Evolutionary conservation across 2,797 vertebrate genomes (phyloP).

Genomic region (Anguilla obscura): DNA sequence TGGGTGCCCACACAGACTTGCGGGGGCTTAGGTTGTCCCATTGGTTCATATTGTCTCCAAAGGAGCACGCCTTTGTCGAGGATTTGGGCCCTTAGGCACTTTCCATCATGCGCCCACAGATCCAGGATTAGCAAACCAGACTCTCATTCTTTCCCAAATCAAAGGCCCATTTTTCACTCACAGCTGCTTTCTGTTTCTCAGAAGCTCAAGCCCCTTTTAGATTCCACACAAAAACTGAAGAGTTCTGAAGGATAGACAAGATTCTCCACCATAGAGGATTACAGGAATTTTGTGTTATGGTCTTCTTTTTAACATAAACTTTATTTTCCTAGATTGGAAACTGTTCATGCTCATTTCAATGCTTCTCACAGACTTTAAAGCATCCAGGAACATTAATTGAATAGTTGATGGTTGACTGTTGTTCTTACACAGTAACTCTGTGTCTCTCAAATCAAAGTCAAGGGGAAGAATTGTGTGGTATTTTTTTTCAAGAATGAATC

Average conservation of each 20-base stretch:
- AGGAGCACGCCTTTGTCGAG: not conserved
- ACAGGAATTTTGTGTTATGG: not conserved
- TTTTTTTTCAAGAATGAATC: not conserved
- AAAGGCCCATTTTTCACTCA: not conserved
- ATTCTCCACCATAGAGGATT: not conserved
- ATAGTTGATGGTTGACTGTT: not conserved
- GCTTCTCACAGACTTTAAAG: not conserved
- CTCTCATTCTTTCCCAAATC: not conserved
- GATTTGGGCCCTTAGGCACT: not conserved
- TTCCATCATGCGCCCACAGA: not conserved
- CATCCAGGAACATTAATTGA: too few relatives aligned
- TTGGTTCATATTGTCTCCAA: not conserved
- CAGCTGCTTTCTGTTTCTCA: not conserved
- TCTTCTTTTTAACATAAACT: not conserved
- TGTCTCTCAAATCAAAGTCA: not conserved
- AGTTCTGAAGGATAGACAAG: not conserved
- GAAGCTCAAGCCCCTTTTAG: not conserved
- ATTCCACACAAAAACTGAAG: not conserved
- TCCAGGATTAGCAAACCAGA: not conserved
- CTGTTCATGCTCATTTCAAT: not conserved
- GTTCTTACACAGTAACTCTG: not conserved
- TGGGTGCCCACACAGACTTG: not conserved
- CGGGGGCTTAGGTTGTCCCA: not conserved
- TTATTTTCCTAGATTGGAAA: not conserved
- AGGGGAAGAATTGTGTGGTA: not conserved